Percentiles rank a stretch among this genome's conserved stretches.
Conservation (phyloP, 2,113 vertebrate species). For the Plectropomus leopardus region DNA sequence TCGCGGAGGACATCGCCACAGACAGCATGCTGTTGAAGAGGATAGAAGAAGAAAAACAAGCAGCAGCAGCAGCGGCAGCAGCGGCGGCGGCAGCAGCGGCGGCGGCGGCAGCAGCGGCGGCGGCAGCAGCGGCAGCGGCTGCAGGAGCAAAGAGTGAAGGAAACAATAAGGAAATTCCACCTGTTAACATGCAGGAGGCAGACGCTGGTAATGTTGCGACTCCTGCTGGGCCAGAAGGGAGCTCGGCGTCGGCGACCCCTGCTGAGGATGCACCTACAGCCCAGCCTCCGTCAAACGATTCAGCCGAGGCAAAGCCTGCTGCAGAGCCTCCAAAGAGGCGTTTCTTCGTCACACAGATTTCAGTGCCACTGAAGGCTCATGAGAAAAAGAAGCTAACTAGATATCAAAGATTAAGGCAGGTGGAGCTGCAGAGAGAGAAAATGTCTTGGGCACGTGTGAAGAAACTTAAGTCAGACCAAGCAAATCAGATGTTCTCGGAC, state of each 20-base stretch:
- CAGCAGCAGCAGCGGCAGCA: constrained; percentile 16
- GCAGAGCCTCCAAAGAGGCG: constrained; percentile 88
- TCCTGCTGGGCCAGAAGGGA: constrained; percentile 65
- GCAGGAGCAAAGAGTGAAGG: constrained; percentile 54
- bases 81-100: not conserved
- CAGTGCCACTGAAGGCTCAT: constrained; percentile 90
- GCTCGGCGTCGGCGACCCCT: constrained; percentile 42
- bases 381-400: constrained; percentile 88
- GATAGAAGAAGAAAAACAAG: constrained; percentile 82
- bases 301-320: constrained; percentile 52
- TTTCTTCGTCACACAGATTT: constrained; percentile 94
- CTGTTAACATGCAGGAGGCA: constrained; percentile 36
- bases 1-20: constrained; percentile 97
- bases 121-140: not conserved
- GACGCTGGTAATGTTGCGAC: constrained; percentile 32
- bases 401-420: constrained; percentile 85
- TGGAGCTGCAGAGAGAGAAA: constrained; percentile 86
- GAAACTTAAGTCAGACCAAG: constrained; percentile 86
- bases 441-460: constrained; percentile 98
- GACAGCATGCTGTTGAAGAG: constrained; percentile 94
- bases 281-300: constrained; percentile 2
- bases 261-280: constrained; percentile 56
- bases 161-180: constrained; percentile 52
- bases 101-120: not conserved
- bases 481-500: constrained; percentile 78